Conservation (phyloP, 1,140 invertebrate species). For the Pachyrhynchus sulphureomaculatus region DNA sequence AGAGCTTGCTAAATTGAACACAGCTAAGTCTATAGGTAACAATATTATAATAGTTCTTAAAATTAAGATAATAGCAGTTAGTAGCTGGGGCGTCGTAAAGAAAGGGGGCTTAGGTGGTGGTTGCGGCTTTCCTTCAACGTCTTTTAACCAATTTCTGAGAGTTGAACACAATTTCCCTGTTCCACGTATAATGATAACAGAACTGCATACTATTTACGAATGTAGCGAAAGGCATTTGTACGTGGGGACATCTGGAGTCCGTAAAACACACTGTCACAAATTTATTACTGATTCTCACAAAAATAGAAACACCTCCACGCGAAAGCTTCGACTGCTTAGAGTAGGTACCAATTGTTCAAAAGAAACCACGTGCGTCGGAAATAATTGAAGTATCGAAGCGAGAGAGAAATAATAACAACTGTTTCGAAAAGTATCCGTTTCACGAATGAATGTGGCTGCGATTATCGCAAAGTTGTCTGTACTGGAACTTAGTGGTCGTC, state of each 20-base stretch:
- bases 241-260: slow-evolving; percentile 28
- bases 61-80: background rate
- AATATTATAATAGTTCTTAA: slow-evolving; percentile 2
- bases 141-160: slow-evolving; percentile 87
- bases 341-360: too few species aligned
- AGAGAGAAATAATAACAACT: background rate
- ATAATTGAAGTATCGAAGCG: too few species aligned
- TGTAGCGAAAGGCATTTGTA: slow-evolving; percentile 25
- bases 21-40: slow-evolving; percentile 21
- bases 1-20: slow-evolving; percentile 37
- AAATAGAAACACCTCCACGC: background rate
- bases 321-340: too few species aligned
- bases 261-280: slow-evolving; percentile 20
- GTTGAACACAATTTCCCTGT: slow-evolving; percentile 85
- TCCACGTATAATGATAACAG: slow-evolving; percentile 85
- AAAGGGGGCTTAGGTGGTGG: slow-evolving; percentile 35
- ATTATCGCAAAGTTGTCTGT: background rate
- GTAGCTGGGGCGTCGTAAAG: slow-evolving; percentile 26
- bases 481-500: slow-evolving; percentile 11
- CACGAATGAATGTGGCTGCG: too few species aligned
- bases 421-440: background rate
- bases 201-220: slow-evolving; percentile 56
- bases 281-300: background rate
- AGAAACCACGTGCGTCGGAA: background rate
- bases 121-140: slow-evolving; percentile 55